A percentile compares a stretch with the other conserved stretches of the same genome.
phyloP scores from a whole-genome alignment of 2,797 vertebrate species.

The Neomorphus geoffroyi region DNA sequence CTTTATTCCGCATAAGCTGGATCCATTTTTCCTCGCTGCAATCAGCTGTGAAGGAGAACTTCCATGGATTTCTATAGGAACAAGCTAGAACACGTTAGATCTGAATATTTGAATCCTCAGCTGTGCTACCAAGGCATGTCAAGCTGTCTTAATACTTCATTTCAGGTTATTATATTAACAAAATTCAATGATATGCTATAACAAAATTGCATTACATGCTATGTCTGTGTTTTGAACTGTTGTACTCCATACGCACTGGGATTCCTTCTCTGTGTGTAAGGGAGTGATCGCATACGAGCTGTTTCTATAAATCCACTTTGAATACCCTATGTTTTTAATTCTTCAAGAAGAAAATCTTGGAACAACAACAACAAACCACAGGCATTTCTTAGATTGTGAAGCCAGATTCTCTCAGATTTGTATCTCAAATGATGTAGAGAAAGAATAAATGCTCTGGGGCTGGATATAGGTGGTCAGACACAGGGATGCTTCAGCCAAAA shows the following conservation, averaged over 20 bases:
- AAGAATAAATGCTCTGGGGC: not conserved
- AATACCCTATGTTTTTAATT: not conserved
- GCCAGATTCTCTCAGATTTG: not conserved
- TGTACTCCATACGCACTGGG: not conserved
- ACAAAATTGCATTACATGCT: conserved; percentile 28
- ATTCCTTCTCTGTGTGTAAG: not conserved
- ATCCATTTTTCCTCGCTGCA: conserved; percentile 13
- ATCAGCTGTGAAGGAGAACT: conserved; percentile 32
- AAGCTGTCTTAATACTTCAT: conserved; percentile 41
- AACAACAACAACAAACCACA: not conserved
- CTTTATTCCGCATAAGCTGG: not conserved
- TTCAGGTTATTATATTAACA: conserved; percentile 43
- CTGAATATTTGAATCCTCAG: conserved; percentile 34
- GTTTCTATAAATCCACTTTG: not conserved
- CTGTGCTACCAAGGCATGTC: conserved; percentile 5
- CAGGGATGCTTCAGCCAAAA: not conserved
- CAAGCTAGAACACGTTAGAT: conserved; percentile 21
- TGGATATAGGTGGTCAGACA: not conserved
- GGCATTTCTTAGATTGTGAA: not conserved
- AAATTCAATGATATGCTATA: conserved; percentile 27
- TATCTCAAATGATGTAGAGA: not conserved
- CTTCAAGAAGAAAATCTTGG: not conserved
- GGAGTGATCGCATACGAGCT: not conserved
- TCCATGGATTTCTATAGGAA: not conserved
- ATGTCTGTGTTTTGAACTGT: not conserved